Evolutionary conservation across 1,140 invertebrate genomes (phyloP).

Genomic region (Apis mellifera): Amel_HAv3.1 CM009933.2:7161001-7161500

Average conservation of each 20-base stretch:
- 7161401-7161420: conserved; percentile 41
- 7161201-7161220: neutral
- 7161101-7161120: conserved; percentile 59
- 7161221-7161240: neutral
- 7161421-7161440: conserved; percentile 19
- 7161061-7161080: conserved; percentile 53
- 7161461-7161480: conserved; percentile 48
- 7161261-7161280: too few relatives aligned
- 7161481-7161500: conserved; percentile 25
- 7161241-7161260: neutral
- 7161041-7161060: conserved; percentile 5
- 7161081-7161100: conserved; percentile 74
- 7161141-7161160: conserved; percentile 34
- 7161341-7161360: conserved; percentile 7
- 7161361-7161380: conserved; percentile 36
- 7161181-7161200: conserved; percentile 15
- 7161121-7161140: conserved; percentile 47
- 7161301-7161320: conserved; percentile 5
- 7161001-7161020: conserved; percentile 7
- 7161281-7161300: neutral
- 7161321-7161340: conserved; percentile 12
- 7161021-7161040: neutral
- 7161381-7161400: conserved; percentile 31
- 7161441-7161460: conserved; percentile 53
- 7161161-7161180: conserved; percentile 28